Evolutionary conservation across 1,140 invertebrate genomes (phyloP).

Genomic region (Drosophila mauritiana): DNA sequence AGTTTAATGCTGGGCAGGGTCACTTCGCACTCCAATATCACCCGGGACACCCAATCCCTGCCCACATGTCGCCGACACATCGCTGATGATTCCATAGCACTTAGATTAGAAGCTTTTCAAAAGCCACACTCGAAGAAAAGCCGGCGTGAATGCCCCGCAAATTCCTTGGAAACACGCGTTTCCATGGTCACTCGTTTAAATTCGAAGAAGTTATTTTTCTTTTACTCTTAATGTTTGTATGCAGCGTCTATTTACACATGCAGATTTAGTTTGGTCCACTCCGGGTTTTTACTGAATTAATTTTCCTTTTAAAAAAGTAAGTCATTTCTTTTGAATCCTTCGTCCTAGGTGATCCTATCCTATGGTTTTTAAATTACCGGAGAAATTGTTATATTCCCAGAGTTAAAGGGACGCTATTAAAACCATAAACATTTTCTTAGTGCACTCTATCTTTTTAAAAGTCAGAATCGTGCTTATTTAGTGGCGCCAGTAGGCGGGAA

Average conservation of each 20-base stretch:
- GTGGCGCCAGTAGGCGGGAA: slow-evolving; percentile 72
- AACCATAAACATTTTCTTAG: background rate
- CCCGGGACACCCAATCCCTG: slow-evolving; percentile 13
- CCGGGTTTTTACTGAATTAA: no score
- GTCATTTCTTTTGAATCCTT: background rate
- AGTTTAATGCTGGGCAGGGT: slow-evolving; percentile 43
- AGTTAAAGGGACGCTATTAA: no score
- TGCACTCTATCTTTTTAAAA: slow-evolving; percentile 8
- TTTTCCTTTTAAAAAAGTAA: no score
- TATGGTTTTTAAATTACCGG: no score
- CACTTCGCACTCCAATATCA: slow-evolving; percentile 15
- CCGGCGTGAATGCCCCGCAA: background rate
- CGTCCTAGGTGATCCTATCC: no score
- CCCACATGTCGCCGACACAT: slow-evolving; percentile 43
- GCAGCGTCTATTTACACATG: background rate
- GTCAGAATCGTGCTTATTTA: slow-evolving; percentile 29
- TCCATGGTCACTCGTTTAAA: background rate
- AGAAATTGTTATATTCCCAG: no score
- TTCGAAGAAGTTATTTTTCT: background rate
- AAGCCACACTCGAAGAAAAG: slow-evolving; percentile 29
- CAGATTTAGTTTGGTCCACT: no score
- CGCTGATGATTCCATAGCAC: slow-evolving; percentile 50
- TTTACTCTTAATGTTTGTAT: no score
- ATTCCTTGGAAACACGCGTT: background rate
- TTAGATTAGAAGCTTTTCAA: slow-evolving; percentile 43